These are phyloP conservation scores for Drosophila baimaii DNA, from an alignment of 1,140 invertebrate genomes.

Conservation along the genomic window DNA sequence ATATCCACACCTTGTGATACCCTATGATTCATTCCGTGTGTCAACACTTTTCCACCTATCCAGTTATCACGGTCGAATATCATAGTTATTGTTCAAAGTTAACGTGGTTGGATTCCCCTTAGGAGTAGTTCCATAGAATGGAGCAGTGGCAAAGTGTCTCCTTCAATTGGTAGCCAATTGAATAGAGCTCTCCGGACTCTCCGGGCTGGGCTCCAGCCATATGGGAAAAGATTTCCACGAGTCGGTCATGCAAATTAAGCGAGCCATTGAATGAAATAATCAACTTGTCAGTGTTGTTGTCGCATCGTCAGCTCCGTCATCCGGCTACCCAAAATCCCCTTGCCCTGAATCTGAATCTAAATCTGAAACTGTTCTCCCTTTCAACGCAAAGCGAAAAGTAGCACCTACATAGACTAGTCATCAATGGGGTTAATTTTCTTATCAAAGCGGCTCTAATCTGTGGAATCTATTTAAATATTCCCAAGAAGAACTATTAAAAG, in stretches of 20 bases:
- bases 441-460: slow-evolving; percentile 15
- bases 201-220: not conserved
- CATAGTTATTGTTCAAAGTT: not conserved
- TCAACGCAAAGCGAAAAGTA: not conserved
- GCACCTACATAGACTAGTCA: slow-evolving; percentile 14
- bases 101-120: not conserved
- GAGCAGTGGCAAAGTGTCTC: slow-evolving; percentile 13
- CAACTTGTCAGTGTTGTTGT: slow-evolving; percentile 44
- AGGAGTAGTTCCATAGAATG: not conserved
- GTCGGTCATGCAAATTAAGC: slow-evolving; percentile 54
- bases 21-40: slow-evolving; percentile 13
- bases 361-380: not conserved
- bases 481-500: slow-evolving; percentile 1
- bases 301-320: slow-evolving; percentile 9
- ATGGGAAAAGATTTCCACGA: slow-evolving; percentile 33
- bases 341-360: not conserved
- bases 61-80: slow-evolving; percentile 16
- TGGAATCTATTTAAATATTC: not conserved
- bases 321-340: slow-evolving; percentile 1
- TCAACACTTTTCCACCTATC: not conserved
- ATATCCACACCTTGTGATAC: slow-evolving; percentile 4
- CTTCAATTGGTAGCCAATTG: slow-evolving; percentile 62
- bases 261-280: slow-evolving; percentile 69
- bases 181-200: slow-evolving; percentile 17
- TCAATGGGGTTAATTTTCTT: slow-evolving; percentile 27